These are phyloP conservation scores for Ptychodera flava DNA, from an alignment of 35 echinoderm and acorn worm genomes.

Conservation along the genomic window DNA sequence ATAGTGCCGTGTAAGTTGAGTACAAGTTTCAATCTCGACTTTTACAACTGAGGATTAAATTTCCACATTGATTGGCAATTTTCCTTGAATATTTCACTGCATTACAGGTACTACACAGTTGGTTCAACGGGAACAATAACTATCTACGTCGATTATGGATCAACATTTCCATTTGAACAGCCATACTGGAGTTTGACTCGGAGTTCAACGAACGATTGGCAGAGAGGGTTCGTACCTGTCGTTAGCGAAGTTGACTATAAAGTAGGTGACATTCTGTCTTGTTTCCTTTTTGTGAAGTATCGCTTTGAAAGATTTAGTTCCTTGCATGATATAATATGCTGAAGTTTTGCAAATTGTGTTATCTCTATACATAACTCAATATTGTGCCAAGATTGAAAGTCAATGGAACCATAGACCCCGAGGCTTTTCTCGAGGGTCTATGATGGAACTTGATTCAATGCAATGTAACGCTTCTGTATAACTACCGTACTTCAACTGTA, in stretches of 20 bases:
- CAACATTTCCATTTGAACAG: background rate
- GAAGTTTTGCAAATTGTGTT: background rate
- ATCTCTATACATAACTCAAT: no score
- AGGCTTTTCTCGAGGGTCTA: no score
- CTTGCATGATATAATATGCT: background rate
- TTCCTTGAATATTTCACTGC: background rate
- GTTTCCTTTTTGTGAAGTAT: background rate
- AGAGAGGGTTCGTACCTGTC: conserved; percentile 18
- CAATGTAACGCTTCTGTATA: no score
- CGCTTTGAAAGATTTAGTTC: background rate
- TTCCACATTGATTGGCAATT: background rate
- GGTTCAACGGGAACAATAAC: background rate
- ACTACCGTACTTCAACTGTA: no score
- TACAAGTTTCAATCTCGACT: background rate
- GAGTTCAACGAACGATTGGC: conserved; percentile 12
- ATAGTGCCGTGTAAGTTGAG: background rate
- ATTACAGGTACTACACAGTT: background rate
- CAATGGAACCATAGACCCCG: no score
- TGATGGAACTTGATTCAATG: no score
- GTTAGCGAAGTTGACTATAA: conserved; percentile 18
- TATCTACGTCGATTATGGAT: background rate
- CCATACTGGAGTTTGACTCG: background rate
- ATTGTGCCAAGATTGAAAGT: no score
- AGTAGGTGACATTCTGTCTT: conserved; percentile 7
- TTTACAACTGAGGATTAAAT: background rate